A percentile compares a stretch with the other conserved stretches of the same genome.
phyloP scores from a whole-genome alignment of 2,797 vertebrate species.

The Chiloscyllium punctatum region DNA sequence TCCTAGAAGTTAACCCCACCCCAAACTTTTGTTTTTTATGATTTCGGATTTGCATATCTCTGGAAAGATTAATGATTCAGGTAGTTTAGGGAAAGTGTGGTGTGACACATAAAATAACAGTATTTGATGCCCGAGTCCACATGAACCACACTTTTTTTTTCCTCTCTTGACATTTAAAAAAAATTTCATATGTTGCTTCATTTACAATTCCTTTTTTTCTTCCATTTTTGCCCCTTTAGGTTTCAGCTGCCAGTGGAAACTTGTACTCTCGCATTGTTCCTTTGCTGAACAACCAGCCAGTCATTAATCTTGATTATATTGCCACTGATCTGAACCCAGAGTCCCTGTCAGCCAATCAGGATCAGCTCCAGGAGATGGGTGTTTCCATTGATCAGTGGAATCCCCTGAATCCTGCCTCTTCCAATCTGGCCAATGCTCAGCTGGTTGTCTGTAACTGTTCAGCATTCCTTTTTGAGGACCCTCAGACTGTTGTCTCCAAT shows the following conservation, averaged over 20 bases:
- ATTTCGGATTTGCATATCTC: not conserved
- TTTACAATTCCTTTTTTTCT: not conserved
- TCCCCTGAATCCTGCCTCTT: conserved; percentile 59
- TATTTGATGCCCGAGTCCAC: not conserved
- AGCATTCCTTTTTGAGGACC: conserved; percentile 48
- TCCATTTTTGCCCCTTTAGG: conserved; percentile 54
- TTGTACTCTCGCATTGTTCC: conserved; percentile 67
- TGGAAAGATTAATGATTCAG: not conserved
- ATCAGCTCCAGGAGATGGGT: conserved; percentile 57
- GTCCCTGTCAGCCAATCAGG: conserved; percentile 56
- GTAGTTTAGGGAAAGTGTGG: not conserved
- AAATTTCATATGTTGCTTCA: not conserved
- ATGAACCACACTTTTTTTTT: not conserved
- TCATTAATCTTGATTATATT: conserved; percentile 74
- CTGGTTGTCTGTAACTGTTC: conserved; percentile 77
- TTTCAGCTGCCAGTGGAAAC: conserved; percentile 67
- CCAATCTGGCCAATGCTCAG: conserved; percentile 59
- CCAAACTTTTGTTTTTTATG: not conserved
- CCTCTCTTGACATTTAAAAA: not conserved
- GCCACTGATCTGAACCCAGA: conserved; percentile 63
- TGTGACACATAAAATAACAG: not conserved
- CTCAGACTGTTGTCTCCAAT: conserved; percentile 58
- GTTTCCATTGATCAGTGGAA: conserved; percentile 71
- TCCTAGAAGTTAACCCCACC: not conserved
- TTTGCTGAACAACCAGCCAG: conserved; percentile 74